A percentile compares a stretch with the other conserved stretches of the same genome.
phyloP scores from a whole-genome alignment of 2,113 vertebrate species.

The Festucalex cinctus region DNA sequence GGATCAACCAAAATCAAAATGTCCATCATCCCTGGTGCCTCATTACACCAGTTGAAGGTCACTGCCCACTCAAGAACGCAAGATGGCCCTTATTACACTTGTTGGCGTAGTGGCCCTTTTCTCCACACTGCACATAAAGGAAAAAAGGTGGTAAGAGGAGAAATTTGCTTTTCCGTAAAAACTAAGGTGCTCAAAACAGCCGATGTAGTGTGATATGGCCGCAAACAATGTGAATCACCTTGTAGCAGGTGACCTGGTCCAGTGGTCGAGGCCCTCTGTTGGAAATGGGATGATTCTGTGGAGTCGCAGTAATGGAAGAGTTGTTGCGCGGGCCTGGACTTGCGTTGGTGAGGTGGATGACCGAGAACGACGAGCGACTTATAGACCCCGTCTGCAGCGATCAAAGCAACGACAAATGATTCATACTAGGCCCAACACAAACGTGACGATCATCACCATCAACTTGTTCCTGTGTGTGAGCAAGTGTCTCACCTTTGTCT shows the following conservation, averaged over 20 bases:
- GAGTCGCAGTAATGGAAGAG: conserved; percentile 65
- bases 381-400: conserved; percentile 40
- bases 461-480: neutral
- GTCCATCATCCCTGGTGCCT: neutral
- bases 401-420: neutral
- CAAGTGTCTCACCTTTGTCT: conserved; percentile 80
- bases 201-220: neutral
- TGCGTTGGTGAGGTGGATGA: conserved; percentile 83
- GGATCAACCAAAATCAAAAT: neutral
- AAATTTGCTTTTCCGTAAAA: neutral
- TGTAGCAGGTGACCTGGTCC: conserved; percentile 99
- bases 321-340: conserved; percentile 83
- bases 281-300: conserved; percentile 82
- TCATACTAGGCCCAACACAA: neutral
- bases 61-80: conserved; percentile 97
- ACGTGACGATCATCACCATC: neutral
- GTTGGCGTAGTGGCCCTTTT: conserved; percentile 99
- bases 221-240: conserved; percentile 71
- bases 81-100: conserved; percentile 98
- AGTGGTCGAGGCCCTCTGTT: conserved; percentile 90
- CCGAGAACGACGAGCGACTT: conserved; percentile 77
- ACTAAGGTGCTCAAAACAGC: neutral
- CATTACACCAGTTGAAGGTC: conserved; percentile 32
- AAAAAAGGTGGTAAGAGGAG: conserved; percentile 11
- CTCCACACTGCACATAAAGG: conserved; percentile 82